Percentiles rank a stretch among this genome's conserved stretches.
phyloP scores from a whole-genome alignment of 2,888 invertebrate genomes.

The Erpobdella octoculata region DNA sequence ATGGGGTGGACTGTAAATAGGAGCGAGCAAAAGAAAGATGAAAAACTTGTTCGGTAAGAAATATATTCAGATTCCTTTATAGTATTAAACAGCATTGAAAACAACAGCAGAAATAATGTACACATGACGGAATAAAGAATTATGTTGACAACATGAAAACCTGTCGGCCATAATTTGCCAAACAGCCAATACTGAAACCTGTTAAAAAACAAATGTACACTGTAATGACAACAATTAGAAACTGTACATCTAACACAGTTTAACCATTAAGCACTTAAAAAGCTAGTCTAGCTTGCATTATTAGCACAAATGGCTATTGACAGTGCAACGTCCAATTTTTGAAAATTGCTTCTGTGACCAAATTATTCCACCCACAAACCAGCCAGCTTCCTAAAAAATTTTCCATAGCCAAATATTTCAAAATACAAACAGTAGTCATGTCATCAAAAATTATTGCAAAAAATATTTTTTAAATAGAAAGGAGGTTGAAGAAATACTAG shows the following conservation, averaged over 20 bases:
- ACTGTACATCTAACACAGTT: not conserved
- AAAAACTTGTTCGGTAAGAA: slow-evolving; percentile 16
- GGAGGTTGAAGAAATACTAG: too few relatives aligned
- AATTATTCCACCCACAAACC: too few relatives aligned
- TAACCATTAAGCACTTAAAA: too few relatives aligned
- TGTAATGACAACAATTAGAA: not conserved
- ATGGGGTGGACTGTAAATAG: slow-evolving; percentile 85
- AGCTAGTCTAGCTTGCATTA: too few relatives aligned
- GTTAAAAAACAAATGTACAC: slow-evolving; percentile 34
- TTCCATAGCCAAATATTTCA: too few relatives aligned
- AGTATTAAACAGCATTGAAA: slow-evolving; percentile 48
- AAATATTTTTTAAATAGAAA: too few relatives aligned
- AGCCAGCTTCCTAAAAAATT: too few relatives aligned
- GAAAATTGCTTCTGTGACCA: too few relatives aligned
- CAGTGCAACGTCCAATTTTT: too few relatives aligned
- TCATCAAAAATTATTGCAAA: too few relatives aligned
- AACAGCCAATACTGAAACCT: slow-evolving; percentile 59
- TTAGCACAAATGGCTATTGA: too few relatives aligned
- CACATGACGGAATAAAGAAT: slow-evolving; percentile 63
- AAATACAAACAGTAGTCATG: too few relatives aligned
- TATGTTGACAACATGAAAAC: slow-evolving; percentile 70
- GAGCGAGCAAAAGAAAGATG: slow-evolving; percentile 62
- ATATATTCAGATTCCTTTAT: not conserved
- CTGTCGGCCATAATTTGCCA: slow-evolving; percentile 55
- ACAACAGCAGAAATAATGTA: slow-evolving; percentile 56